Conservation (phyloP, 2,888 invertebrate genomes). For the Rhaphigaster nebulosa region DNA sequence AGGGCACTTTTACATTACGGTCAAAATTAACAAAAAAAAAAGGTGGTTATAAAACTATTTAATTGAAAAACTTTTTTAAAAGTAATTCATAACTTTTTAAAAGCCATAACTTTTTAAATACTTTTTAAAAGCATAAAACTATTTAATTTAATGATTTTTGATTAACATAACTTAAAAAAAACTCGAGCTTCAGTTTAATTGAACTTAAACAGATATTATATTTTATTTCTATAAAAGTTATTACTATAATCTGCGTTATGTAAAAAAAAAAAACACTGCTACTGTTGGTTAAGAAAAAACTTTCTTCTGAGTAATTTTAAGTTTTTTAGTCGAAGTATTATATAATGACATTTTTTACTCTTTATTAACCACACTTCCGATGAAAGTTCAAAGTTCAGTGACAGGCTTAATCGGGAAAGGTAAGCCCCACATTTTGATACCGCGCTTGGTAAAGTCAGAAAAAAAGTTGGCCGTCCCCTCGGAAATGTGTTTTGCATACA, state of each 20-base stretch:
- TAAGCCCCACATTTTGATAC: slow-evolving; percentile 30
- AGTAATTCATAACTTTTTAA: too few relatives aligned
- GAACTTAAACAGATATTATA: too few relatives aligned
- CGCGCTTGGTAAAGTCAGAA: slow-evolving; percentile 8
- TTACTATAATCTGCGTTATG: neutral
- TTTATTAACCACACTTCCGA: neutral
- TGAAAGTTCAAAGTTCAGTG: slow-evolving; percentile 6
- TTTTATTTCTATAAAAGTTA: neutral
- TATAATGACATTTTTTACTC: neutral
- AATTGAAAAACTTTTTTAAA: too few relatives aligned
- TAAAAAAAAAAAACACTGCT: neutral
- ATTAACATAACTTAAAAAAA: too few relatives aligned
- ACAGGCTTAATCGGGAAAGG: slow-evolving; percentile 5
- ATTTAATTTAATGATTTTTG: too few relatives aligned
- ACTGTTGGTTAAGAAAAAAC: neutral
- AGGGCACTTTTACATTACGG: too few relatives aligned
- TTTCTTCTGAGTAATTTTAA: neutral
- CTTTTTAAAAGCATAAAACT: too few relatives aligned
- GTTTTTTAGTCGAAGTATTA: neutral
- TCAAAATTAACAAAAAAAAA: too few relatives aligned
- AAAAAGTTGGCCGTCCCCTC: slow-evolving; percentile 9
- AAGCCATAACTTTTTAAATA: too few relatives aligned
- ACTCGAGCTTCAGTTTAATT: neutral
- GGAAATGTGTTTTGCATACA: slow-evolving; percentile 44
- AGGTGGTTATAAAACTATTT: too few relatives aligned